Evolutionary conservation across 2,113 vertebrate species (phyloP).

Genomic region (Notothenia coriiceps): DNA sequence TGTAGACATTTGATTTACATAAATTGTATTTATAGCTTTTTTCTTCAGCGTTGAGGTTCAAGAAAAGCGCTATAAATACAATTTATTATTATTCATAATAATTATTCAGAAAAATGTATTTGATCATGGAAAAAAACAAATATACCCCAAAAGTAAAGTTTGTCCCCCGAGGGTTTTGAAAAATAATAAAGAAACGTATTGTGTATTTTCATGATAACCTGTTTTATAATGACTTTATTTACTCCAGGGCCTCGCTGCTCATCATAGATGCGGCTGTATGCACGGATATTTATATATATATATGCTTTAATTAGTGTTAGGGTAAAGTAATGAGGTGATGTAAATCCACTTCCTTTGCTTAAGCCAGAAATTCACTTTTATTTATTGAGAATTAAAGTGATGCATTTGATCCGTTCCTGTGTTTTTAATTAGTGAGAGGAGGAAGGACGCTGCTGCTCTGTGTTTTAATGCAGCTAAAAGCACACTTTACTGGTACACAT

Average conservation of each 20-base stretch:
- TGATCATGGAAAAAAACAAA: constrained; percentile 2
- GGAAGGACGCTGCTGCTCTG: not conserved
- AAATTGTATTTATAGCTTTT: not conserved
- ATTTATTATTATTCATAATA: no score
- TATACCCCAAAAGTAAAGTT: not conserved
- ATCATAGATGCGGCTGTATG: not conserved
- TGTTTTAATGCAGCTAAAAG: not conserved
- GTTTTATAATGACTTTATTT: not conserved
- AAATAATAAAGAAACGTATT: not conserved
- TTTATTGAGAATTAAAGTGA: not conserved
- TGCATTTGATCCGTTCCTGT: not conserved
- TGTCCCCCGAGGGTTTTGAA: not conserved
- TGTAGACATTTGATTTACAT: not conserved
- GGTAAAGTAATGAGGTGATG: not conserved
- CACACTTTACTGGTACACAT: not conserved
- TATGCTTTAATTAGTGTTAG: no score
- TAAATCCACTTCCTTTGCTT: not conserved
- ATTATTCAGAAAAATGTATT: no score
- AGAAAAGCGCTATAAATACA: no score
- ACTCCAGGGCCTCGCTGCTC: not conserved
- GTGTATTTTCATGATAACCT: not conserved
- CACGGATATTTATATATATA: no score
- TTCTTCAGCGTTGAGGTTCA: no score
- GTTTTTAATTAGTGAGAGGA: not conserved
- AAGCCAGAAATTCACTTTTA: not conserved